Base-by-base conservation (phyloP, 2,113 vertebrate genomes). In the Menura novaehollandiae region DNA sequence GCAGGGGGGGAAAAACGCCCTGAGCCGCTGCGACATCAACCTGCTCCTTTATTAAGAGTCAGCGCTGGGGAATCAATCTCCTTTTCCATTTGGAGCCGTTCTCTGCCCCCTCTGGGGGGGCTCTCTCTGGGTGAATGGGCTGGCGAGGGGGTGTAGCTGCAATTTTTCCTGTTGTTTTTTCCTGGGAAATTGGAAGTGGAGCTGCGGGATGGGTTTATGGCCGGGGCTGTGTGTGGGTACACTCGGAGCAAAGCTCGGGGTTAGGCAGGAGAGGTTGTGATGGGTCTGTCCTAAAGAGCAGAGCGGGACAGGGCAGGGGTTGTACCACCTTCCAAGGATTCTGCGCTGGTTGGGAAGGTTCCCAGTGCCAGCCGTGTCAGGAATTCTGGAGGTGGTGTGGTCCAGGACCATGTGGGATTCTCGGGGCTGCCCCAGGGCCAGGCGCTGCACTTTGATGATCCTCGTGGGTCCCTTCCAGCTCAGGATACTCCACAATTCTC, bases 201-300 rank as follows among this genome's bases (percentile, higher is more conserved):
- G 82, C 72, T 14, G 35, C 1, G 2, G 67, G 91, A 6, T 39
- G 81, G 55, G 32, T 89, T 91, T 35, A 0, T 5, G 64, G 63
- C 76, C 0, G 27, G 2, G 23, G 11, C 23, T 1, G 4, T 7
- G 80, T 9, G 2, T 0, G 11, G 47, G 39, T 2, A 6, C 2
- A 15, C 56, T 6, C 27, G 27, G 16, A 39, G 75, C 81, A 20
- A 7, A 33, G 53, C 72, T 47, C 51, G 0, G 51, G 43, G 43
- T 77, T 15, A 6, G 44, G 59, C 67, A 22, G 83, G 63, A 74
- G 69, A 17, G 47, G 59, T 72, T 18, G 76, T 1, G 2, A 15
- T 8, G 13, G 5, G 15, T 32, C 1, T 0, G 16, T 22, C n/a
- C 51, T 4, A 2, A 37, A 53, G 47, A 53, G 47, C n/a, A 1